phyloP scores from a whole-genome alignment of 2,888 invertebrate genomes.

The Elysia crispata region DNA sequence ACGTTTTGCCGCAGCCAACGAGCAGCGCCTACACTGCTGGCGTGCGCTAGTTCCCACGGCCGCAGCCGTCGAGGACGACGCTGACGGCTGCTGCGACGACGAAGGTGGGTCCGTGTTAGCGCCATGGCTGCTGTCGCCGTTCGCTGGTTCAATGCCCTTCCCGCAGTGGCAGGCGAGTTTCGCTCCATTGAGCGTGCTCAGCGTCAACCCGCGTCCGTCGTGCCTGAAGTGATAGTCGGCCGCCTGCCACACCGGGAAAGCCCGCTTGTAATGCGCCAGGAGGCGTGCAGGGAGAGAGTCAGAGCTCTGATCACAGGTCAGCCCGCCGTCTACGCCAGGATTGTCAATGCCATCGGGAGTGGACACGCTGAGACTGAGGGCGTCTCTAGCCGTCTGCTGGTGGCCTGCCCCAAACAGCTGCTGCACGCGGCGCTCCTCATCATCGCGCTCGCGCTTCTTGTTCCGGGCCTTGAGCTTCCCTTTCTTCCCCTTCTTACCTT shows the following conservation, averaged over 20 bases:
- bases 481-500: neutral
- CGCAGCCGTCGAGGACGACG: neutral
- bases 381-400: slow-evolving; percentile 29
- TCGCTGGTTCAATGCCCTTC: slow-evolving; percentile 19
- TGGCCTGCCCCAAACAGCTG: no score
- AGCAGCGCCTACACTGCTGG: slow-evolving; percentile 32
- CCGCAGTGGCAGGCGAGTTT: neutral
- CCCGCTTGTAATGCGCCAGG: slow-evolving; percentile 3
- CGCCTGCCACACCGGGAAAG: slow-evolving; percentile 52
- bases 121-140: neutral
- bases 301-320: slow-evolving; percentile 35
- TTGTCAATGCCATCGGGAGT: slow-evolving; percentile 41
- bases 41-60: neutral
- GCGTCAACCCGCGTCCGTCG: slow-evolving; percentile 41
- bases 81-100: no score
- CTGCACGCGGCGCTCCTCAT: no score
- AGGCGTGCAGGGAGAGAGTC: neutral
- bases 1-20: slow-evolving; percentile 11
- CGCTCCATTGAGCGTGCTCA: neutral
- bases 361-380: slow-evolving; percentile 34
- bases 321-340: slow-evolving; percentile 48
- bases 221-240: slow-evolving; percentile 29
- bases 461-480: neutral
- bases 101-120: neutral
- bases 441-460: slow-evolving; percentile 23